Evolutionary conservation across 1,140 invertebrate genomes (phyloP), one percentile per base, ranked within the genome.

Genomic region (Zaprionus nigranus): DNA sequence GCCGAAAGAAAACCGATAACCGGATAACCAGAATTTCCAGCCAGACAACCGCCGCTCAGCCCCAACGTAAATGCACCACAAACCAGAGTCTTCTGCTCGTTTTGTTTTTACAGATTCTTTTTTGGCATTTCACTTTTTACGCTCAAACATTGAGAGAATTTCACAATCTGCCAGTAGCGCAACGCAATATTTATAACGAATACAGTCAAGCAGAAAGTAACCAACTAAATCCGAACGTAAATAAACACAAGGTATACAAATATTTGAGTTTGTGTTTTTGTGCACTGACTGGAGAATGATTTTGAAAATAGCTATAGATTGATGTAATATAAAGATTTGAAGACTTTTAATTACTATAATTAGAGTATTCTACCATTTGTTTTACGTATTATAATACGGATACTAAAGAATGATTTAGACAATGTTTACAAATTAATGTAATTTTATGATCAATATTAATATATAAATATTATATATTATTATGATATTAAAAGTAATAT

Each of bases 21-120:
- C 26, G 60, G 71, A 80, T 83, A 87, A 88, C 83, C 83, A 87
- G 83, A 87, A 87, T 87, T 83, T 88, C 80, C 84, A 88, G 84
- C 70, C 78, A 67, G 38, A 51, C 66, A 46, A 38, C 60, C 63
- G 28, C 17, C 9, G 28, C 17, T 3, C 20, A 51, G 15, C 46
- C 30, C 57, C 28, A 22, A 38, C 5, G 7, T 0, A 2, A 2
- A 46, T 30, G 26, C 36, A 54, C 12, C 3, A 15, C 20, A 64
- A 60, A 30, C n/a, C 17, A 68, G 20, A 62, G 34, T 51, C 58
- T 57, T 62, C 51, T 56, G 9, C 30, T 34, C 30, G 30, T 34
- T 53, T 63, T 56, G 9, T 65, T 75, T 63, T 62, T 30, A 43
- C 20, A 51, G 20, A 51, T 51, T 51, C 46, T 51, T 51, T 51